Evolutionary conservation across 2,888 invertebrate genomes (phyloP).

Genomic region (Camptogramma bilineatum): DNA sequence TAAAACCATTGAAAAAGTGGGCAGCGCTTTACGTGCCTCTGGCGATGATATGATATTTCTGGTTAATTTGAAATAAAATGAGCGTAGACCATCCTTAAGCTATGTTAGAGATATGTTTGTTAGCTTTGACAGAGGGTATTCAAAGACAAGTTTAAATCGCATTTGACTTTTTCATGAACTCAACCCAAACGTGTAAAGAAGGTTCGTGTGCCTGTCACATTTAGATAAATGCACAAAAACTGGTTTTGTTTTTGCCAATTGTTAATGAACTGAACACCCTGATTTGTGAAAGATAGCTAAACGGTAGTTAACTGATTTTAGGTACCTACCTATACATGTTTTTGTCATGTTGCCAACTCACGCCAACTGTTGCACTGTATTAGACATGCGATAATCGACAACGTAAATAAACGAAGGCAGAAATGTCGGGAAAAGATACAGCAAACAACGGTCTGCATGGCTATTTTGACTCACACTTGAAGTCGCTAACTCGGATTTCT

Average conservation of each 20-base stretch:
- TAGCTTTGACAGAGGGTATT: not conserved
- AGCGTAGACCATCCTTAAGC: not conserved
- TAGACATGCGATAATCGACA: constrained; percentile 11
- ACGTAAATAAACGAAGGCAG: not conserved
- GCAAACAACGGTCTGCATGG: not conserved
- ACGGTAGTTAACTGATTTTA: constrained; percentile 16
- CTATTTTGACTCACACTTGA: no score
- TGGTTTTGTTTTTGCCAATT: constrained; percentile 30
- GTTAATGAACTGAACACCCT: constrained; percentile 24
- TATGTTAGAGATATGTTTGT: not conserved
- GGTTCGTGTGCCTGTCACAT: not conserved
- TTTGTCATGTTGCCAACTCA: constrained; percentile 34
- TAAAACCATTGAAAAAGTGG: not conserved
- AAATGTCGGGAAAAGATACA: not conserved
- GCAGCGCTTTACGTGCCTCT: not conserved
- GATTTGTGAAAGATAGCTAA: constrained; percentile 21
- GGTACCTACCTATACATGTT: constrained; percentile 25
- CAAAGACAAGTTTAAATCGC: not conserved
- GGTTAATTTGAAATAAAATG: no score
- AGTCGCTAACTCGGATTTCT: no score
- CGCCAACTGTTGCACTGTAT: constrained; percentile 16
- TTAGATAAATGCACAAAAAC: constrained; percentile 15
- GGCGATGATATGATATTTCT: not conserved
- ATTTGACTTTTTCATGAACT: not conserved
- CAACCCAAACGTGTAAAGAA: not conserved